Evolutionary conservation across 2,113 vertebrate genomes (phyloP), one percentile per base, ranked within the genome.

Genomic region (Cyanistes caeruleus): DNA sequence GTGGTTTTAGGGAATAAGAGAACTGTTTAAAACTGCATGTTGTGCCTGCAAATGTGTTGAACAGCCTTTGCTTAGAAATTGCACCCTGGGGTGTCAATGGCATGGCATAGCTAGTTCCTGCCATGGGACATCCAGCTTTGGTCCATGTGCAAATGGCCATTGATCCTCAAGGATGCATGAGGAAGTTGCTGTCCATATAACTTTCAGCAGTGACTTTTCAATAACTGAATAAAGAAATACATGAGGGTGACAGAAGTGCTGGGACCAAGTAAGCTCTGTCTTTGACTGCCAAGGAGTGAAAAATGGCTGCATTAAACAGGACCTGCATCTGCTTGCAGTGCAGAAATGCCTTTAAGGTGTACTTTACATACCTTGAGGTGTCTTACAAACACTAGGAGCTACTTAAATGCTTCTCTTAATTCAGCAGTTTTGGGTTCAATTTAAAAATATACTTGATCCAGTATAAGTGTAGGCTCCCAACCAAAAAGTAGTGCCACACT

Each of bases 21-120:
- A 88, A 44, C 8, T 23, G 51, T 39, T 56, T 11, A 37, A 31
- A 78, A 31, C 27, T 37, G 31, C 30, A 35, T 30, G 49, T 39
- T 60, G 76, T 60, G 18, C 30, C 60, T 79, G 15, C 33, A 68
- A 35, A 46, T 31, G 8, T 9, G 5, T 68, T 83, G 67, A 90
- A 31, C 24, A 67, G 35, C n/a, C 30, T 87, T 74, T 55, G 43
- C 18, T 75, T 37, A 48, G 48, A 25, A 81, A 70, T 46, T 59
- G 44, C 16, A 72, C 78, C n/a, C 28, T 8, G 0, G 2, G 0
- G 0, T 59, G 33, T 7, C 2, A 1, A 4, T 30, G 44, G 18
- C 25, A 25, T 80, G 33, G 13, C n/a, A 10, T 0, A 5, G 33
- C 39, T 63, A 13, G 8, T 24, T 72, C 43, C 43, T 12, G 9